phyloP scores from a whole-genome alignment of 2,113 vertebrate species.

The Myrmecophaga tridactyla region DNA sequence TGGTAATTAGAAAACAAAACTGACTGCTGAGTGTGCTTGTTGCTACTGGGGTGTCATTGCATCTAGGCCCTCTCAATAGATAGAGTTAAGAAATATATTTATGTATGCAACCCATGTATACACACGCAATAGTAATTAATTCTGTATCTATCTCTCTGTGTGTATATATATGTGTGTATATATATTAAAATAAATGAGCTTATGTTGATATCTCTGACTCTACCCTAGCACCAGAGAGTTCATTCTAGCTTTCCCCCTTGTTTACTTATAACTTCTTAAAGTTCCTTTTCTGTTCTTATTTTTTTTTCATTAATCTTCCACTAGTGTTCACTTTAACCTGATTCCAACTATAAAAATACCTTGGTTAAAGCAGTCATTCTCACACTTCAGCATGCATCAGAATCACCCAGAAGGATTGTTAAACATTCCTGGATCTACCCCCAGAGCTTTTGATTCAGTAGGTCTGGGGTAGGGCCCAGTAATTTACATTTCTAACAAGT shows the following conservation, averaged over 20 bases:
- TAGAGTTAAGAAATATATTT: background rate
- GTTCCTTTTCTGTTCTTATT: too few species aligned
- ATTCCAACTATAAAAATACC: background rate
- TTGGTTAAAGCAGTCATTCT: background rate
- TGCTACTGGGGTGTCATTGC: background rate
- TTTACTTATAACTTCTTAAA: background rate
- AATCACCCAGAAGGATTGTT: background rate
- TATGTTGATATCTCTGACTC: background rate
- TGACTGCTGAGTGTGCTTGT: background rate
- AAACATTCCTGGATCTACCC: background rate
- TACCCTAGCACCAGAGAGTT: background rate
- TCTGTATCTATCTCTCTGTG: background rate
- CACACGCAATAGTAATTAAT: background rate
- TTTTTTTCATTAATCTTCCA: background rate
- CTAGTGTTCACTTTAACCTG: background rate
- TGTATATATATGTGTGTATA: too few species aligned
- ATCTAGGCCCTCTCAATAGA: background rate
- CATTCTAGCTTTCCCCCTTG: background rate
- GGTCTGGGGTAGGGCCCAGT: background rate
- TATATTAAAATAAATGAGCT: background rate
- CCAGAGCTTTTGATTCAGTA: background rate
- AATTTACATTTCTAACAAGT: background rate
- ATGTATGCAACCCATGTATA: background rate
- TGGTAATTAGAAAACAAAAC: background rate
- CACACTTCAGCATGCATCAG: background rate